phyloP scores from a whole-genome alignment of 2,888 invertebrate species.

The Acanthosepion lycidas region DNA sequence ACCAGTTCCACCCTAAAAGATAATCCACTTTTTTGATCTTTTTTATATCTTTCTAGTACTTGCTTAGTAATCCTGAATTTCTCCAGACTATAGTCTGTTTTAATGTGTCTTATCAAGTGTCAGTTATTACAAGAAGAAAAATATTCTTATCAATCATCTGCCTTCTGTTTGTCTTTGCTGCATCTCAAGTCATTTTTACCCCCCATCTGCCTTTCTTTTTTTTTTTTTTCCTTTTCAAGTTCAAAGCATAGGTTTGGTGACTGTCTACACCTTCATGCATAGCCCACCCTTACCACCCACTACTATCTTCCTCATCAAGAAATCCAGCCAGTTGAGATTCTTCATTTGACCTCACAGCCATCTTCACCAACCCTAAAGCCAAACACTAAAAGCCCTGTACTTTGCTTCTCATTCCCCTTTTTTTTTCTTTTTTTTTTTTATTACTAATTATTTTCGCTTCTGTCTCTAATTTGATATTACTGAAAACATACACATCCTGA shows the following conservation, averaged over 20 bases:
- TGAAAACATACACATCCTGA: constrained; percentile 7
- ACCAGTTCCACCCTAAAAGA: no score
- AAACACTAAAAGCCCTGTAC: neutral
- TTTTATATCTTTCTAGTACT: neutral
- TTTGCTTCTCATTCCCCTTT: neutral
- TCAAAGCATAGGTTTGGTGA: neutral
- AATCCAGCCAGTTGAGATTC: neutral
- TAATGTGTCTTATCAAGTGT: neutral
- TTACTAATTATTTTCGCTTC: neutral
- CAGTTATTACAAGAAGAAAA: constrained; percentile 15
- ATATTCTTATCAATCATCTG: neutral
- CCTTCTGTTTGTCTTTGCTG: neutral
- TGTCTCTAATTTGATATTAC: neutral
- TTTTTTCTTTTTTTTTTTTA: neutral
- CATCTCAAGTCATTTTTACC: neutral
- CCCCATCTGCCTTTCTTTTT: no score
- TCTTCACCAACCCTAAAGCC: neutral
- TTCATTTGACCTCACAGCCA: neutral
- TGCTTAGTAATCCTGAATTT: neutral
- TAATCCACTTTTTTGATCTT: no score
- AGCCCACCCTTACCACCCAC: neutral
- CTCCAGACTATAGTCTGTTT: neutral
- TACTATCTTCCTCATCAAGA: neutral
- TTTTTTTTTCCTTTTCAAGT: neutral
- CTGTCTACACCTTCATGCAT: neutral